Percentiles rank a stretch among this genome's conserved stretches.
Evolutionary conservation across 2,113 vertebrate genomes (phyloP).

Genomic region (Pachycephala philippinensis): DNA sequence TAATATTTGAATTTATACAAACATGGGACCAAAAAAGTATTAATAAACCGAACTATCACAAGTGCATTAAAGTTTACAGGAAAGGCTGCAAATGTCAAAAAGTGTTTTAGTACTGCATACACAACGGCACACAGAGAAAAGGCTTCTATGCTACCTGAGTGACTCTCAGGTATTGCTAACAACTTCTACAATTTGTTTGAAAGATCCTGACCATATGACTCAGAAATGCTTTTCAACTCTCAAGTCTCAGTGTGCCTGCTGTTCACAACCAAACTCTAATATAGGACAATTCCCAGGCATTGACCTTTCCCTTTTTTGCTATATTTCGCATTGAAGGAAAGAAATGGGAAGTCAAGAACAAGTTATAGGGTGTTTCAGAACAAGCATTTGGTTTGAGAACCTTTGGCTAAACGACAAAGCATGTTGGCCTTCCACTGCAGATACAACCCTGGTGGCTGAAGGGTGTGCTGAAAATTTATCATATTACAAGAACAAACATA

Average conservation of each 20-base stretch:
- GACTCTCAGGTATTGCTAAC: background rate
- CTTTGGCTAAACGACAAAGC: background rate
- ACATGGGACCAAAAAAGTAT: background rate
- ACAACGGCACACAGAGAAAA: background rate
- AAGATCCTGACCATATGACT: background rate
- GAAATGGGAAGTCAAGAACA: background rate
- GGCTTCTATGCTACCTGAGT: background rate
- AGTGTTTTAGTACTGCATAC: background rate
- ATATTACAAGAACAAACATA: background rate
- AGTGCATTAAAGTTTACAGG: background rate
- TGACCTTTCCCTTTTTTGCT: background rate
- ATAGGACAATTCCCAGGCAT: background rate
- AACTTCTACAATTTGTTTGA: background rate
- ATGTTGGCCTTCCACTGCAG: background rate
- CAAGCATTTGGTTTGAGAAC: background rate
- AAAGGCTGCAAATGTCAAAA: background rate
- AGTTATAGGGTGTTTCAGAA: background rate
- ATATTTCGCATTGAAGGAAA: background rate
- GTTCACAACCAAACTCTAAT: background rate
- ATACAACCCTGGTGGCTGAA: background rate
- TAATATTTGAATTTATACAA: background rate
- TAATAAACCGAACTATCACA: background rate
- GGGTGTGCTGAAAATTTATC: background rate
- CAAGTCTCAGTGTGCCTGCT: background rate
- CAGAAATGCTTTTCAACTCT: background rate